Percentiles rank a stretch among this genome's conserved stretches.
These are phyloP conservation scores for Drosophila aff. DNA, from an alignment of 1,140 invertebrate genomes.

Conservation along the genomic window DNA sequence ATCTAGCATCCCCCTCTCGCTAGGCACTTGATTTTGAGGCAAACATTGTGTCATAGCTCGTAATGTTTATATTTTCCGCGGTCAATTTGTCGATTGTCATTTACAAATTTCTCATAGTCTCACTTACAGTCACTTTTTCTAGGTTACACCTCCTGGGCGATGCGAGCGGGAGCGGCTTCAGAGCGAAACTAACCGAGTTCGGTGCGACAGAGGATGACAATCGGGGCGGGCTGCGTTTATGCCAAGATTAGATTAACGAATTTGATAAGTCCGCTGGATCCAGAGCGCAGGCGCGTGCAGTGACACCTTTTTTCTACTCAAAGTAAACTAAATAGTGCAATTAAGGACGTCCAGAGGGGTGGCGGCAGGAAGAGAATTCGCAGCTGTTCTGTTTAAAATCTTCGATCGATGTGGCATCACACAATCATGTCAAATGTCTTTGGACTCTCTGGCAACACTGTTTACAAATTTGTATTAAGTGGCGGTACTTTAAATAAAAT, in stretches of 20 bases:
- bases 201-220: background rate
- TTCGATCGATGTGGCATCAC: slow-evolving; percentile 8
- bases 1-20: background rate
- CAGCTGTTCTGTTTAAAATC: slow-evolving; percentile 29
- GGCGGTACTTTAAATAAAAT: background rate
- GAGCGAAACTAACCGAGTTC: slow-evolving; percentile 35
- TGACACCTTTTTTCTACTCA: slow-evolving; percentile 18
- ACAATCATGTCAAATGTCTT: slow-evolving; percentile 4
- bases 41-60: background rate
- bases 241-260: slow-evolving; percentile 66
- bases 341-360: background rate
- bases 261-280: slow-evolving; percentile 50
- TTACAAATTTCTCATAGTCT: background rate
- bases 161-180: slow-evolving; percentile 49
- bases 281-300: slow-evolving; percentile 61
- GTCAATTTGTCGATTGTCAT: slow-evolving; percentile 2
- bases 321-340: slow-evolving; percentile 25
- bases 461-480: background rate
- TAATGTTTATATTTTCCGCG: slow-evolving; percentile 12
- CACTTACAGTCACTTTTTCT: slow-evolving; percentile 32
- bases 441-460: slow-evolving; percentile 21
- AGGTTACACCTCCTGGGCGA: slow-evolving; percentile 24
- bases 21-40: background rate
- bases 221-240: slow-evolving; percentile 31
- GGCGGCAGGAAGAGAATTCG: slow-evolving; percentile 6